These are phyloP conservation scores for Rallus limicola DNA, from an alignment of 2,113 vertebrate genomes.

Conservation along the genomic window DNA sequence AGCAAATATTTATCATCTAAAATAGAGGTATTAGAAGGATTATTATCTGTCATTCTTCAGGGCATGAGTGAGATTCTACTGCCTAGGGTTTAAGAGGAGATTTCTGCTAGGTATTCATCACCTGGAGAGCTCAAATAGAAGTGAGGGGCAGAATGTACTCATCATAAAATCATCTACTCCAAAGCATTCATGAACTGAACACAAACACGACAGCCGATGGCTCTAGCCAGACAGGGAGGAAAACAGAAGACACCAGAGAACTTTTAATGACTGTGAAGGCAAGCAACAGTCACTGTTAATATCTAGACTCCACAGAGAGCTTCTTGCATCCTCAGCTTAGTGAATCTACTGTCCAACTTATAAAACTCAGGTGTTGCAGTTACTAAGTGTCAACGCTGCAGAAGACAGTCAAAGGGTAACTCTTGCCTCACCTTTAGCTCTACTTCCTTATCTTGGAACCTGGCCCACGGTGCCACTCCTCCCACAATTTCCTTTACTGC, in stretches of 20 bases:
- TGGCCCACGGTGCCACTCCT: background rate
- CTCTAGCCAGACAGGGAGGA: background rate
- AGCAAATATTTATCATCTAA: conserved; percentile 32
- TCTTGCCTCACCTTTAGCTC: background rate
- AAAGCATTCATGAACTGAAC: background rate
- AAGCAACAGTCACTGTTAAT: background rate
- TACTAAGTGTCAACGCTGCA: background rate
- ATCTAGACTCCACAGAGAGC: background rate
- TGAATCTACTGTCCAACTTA: background rate
- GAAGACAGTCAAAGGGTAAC: background rate
- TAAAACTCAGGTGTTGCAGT: background rate
- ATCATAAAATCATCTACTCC: background rate
- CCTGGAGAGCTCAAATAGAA: background rate
- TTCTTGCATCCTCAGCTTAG: background rate
- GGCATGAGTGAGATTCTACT: background rate
- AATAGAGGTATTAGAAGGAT: background rate
- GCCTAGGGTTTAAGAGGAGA: background rate
- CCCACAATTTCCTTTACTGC: conserved; percentile 3
- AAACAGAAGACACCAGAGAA: background rate
- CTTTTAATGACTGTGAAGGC: background rate
- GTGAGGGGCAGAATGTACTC: background rate
- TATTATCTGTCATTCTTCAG: background rate
- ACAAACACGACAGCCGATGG: background rate
- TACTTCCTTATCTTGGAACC: conserved; percentile 5
- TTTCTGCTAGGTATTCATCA: conserved; percentile 9